phyloP scores from a whole-genome alignment of 2,797 vertebrate genomes.

The Mus spretus region DNA sequence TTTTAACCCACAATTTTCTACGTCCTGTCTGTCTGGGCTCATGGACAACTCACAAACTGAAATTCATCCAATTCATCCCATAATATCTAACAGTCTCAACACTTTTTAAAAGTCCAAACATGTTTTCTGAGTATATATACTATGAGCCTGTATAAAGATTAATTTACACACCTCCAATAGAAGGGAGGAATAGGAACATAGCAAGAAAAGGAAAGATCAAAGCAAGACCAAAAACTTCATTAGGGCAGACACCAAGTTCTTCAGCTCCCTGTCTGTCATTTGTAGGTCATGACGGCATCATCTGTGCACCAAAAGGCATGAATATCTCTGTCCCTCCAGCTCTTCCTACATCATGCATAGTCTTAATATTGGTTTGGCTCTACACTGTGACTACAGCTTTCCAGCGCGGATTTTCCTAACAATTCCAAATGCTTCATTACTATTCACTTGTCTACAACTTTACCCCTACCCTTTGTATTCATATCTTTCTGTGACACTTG shows the following conservation, averaged over 20 bases:
- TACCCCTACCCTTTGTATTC: neutral
- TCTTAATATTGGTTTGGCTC: neutral
- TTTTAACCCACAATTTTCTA: neutral
- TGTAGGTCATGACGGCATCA: too few species aligned
- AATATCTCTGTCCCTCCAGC: neutral
- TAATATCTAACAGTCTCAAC: neutral
- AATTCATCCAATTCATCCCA: too few species aligned
- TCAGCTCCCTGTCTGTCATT: too few species aligned
- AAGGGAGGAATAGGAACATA: neutral
- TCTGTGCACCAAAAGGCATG: neutral
- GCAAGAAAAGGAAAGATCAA: too few species aligned
- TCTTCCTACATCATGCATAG: neutral
- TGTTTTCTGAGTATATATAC: neutral
- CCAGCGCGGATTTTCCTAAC: neutral
- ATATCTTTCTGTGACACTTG: neutral
- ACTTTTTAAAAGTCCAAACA: neutral
- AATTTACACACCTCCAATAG: neutral
- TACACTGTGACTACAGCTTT: neutral
- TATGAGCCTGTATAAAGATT: neutral
- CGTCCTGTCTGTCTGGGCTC: too few species aligned
- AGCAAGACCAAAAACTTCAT: neutral
- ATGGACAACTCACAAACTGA: neutral
- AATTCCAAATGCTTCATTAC: neutral
- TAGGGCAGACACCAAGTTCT: too few species aligned
- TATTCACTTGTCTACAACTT: neutral